These are phyloP conservation scores for Sebastes kiyomatsui DNA, from an alignment of 2,797 vertebrate genomes.

Conservation along the genomic window DNA sequence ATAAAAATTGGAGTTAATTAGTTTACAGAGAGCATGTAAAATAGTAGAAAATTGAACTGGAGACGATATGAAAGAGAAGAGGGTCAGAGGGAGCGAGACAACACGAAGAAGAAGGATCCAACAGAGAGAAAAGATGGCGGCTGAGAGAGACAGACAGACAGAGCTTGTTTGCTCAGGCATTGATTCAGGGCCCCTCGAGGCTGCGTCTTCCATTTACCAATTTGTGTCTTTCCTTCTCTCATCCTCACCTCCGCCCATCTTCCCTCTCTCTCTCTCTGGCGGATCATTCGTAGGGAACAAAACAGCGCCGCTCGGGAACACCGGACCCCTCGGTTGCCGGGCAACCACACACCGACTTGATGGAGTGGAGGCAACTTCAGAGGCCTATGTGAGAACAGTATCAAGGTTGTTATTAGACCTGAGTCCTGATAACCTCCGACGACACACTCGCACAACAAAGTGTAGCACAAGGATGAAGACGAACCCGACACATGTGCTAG, in stretches of 20 bases:
- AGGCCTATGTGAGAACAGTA: constrained; percentile 79
- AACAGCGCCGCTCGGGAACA: constrained; percentile 81
- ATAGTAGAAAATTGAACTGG: constrained; percentile 1
- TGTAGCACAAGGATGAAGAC: background rate
- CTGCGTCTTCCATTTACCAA: constrained; percentile 85
- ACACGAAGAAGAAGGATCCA: constrained; percentile 34
- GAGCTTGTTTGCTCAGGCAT: constrained; percentile 82
- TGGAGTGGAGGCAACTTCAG: constrained; percentile 83
- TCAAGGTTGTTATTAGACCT: constrained; percentile 81
- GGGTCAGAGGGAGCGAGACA: constrained; percentile 31
- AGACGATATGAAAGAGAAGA: constrained; percentile 12
- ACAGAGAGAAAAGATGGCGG: constrained; percentile 61
- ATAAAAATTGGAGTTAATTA: constrained; percentile 31
- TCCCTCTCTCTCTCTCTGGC: constrained; percentile 57
- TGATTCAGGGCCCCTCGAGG: constrained; percentile 82
- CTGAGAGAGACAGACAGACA: constrained; percentile 50
- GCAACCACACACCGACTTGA: constrained; percentile 86
- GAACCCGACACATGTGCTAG: background rate
- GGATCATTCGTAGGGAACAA: constrained; percentile 83
- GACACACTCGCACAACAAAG: background rate
- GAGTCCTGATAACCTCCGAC: constrained; percentile 59
- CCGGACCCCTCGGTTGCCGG: constrained; percentile 83
- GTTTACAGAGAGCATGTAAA: constrained; percentile 29
- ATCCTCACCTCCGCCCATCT: constrained; percentile 75
- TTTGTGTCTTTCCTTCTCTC: constrained; percentile 83